Conservation (phyloP, 2,113 vertebrate genomes). For the Numida meleagris region DNA sequence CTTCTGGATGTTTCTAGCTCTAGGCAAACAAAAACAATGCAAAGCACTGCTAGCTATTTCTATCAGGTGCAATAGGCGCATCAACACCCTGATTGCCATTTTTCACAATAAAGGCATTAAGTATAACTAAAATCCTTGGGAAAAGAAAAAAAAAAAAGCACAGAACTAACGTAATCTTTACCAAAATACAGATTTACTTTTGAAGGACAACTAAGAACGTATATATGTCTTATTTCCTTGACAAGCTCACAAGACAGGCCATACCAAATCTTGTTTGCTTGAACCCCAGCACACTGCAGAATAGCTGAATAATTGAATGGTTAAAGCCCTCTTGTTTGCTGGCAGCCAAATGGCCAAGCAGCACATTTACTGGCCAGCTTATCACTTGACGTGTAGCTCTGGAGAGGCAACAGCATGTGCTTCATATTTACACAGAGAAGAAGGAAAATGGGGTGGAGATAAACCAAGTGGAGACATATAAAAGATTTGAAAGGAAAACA, state of each 20-base stretch:
- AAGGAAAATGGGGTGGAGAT: neutral
- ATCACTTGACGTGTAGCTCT: neutral
- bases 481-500: accelerated
- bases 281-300: neutral
- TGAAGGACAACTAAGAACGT: neutral
- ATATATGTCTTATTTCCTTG: neutral
- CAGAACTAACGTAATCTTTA: neutral
- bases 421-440: neutral
- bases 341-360: neutral
- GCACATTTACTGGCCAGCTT: neutral
- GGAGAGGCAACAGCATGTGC: neutral
- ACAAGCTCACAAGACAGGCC: neutral
- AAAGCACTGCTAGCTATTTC: neutral
- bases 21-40: neutral
- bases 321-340: neutral
- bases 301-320: neutral
- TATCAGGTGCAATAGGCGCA: neutral
- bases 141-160: neutral
- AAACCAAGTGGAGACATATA: neutral
- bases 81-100: neutral
- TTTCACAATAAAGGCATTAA: neutral
- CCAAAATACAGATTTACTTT: neutral
- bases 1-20: neutral
- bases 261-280: neutral
- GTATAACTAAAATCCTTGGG: neutral